phyloP scores from a whole-genome alignment of 2,888 invertebrate genomes.

The Sesia apiformis region DNA sequence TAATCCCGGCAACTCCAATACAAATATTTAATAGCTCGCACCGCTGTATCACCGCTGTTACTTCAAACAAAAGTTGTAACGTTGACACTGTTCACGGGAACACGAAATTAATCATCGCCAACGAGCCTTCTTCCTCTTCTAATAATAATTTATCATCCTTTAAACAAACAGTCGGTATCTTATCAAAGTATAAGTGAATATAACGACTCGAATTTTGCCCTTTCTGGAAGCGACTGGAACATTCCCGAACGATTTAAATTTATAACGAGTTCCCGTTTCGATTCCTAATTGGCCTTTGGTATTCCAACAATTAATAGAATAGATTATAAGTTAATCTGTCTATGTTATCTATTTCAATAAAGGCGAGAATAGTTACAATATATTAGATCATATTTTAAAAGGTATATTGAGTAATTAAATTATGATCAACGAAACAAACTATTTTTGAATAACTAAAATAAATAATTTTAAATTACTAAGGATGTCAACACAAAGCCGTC shows the following conservation, averaged over 20 bases:
- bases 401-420: too few relatives aligned
- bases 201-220: constrained; percentile 9
- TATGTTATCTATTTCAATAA: not conserved
- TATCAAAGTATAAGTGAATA: constrained; percentile 13
- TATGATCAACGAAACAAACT: too few relatives aligned
- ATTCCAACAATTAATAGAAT: constrained; percentile 16
- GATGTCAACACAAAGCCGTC: too few relatives aligned
- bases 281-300: constrained; percentile 22
- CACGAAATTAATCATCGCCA: not conserved
- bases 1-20: too few relatives aligned
- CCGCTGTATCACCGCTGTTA: too few relatives aligned
- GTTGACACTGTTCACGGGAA: not conserved
- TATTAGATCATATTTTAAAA: too few relatives aligned
- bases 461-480: too few relatives aligned
- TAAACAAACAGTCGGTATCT: constrained; percentile 10
- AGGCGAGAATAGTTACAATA: too few relatives aligned
- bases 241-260: constrained; percentile 20
- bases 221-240: constrained; percentile 7
- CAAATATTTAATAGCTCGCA: too few relatives aligned
- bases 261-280: constrained; percentile 17
- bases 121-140: not conserved
- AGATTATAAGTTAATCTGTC: constrained; percentile 13
- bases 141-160: constrained; percentile 1
- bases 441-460: too few relatives aligned
- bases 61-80: not conserved